phyloP scores from a whole-genome alignment of 2,797 vertebrate genomes.

The Hyperoplus immaculatus region DNA sequence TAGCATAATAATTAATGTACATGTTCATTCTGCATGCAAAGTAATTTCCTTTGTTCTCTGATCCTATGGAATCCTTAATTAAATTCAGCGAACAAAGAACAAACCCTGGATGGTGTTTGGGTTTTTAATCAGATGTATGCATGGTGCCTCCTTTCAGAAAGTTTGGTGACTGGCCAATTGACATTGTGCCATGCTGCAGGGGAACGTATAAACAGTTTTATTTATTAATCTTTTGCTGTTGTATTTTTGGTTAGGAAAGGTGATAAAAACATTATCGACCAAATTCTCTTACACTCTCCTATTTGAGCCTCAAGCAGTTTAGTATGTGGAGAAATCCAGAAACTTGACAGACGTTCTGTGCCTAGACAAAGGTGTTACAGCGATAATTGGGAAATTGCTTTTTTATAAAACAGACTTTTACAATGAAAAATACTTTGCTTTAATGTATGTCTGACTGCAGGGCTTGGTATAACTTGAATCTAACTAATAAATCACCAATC shows the following conservation, averaged over 20 bases:
- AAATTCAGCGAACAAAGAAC: too few species aligned
- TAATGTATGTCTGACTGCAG: background rate
- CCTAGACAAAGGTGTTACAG: background rate
- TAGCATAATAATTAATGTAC: too few species aligned
- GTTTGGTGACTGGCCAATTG: too few species aligned
- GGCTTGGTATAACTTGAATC: background rate
- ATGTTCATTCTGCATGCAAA: too few species aligned
- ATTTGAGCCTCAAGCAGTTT: background rate
- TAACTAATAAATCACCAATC: constrained; percentile 9
- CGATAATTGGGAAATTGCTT: background rate
- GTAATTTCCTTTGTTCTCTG: too few species aligned
- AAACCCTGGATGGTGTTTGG: too few species aligned
- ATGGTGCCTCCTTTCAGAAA: too few species aligned
- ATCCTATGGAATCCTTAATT: too few species aligned
- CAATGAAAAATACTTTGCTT: background rate
- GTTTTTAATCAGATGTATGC: too few species aligned
- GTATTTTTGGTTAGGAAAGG: constrained; percentile 1
- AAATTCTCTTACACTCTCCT: too few species aligned
- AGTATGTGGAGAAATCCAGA: background rate
- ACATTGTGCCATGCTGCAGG: too few species aligned
- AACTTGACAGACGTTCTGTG: background rate
- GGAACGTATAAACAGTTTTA: too few species aligned
- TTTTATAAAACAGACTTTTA: background rate
- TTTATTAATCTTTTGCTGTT: background rate
- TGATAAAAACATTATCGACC: background rate